These are phyloP conservation scores for Dasyurus viverrinus DNA, from an alignment of 2,113 vertebrate species.

Conservation along the genomic window DNA sequence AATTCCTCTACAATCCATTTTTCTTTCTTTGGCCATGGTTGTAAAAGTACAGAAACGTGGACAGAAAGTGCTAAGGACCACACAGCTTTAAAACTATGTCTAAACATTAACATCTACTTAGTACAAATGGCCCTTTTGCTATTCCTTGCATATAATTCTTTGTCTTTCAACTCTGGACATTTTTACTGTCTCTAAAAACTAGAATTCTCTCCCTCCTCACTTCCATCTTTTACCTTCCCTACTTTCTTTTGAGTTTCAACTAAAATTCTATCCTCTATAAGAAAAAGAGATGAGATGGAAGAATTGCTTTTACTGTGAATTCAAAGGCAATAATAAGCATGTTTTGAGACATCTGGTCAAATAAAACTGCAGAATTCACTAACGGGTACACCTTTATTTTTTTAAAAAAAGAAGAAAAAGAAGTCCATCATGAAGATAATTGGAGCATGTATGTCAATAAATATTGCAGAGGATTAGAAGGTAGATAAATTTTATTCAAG, in stretches of 20 bases:
- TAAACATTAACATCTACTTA: neutral
- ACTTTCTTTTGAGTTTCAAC: neutral
- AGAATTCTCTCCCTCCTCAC: neutral
- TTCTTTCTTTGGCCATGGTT: neutral
- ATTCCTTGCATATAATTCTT: neutral
- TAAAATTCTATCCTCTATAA: neutral
- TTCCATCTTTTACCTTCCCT: neutral
- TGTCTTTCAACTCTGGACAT: neutral
- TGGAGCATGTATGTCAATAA: neutral
- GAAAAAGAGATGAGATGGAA: neutral
- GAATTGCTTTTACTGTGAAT: neutral
- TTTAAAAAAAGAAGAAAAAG: no score
- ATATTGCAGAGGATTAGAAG: neutral
- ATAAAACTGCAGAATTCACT: neutral
- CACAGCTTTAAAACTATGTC: neutral
- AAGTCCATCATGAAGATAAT: neutral
- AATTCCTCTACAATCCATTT: neutral
- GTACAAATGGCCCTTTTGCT: neutral
- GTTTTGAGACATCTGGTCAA: neutral
- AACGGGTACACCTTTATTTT: neutral
- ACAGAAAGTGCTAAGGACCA: neutral
- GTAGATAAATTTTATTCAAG: no score
- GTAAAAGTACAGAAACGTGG: neutral
- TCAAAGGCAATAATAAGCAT: neutral
- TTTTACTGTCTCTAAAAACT: neutral